A percentile compares a stretch with the other conserved stretches of the same genome.
Evolutionary conservation across 2,888 invertebrate species (phyloP).

Genomic region (Mantis religiosa): DNA sequence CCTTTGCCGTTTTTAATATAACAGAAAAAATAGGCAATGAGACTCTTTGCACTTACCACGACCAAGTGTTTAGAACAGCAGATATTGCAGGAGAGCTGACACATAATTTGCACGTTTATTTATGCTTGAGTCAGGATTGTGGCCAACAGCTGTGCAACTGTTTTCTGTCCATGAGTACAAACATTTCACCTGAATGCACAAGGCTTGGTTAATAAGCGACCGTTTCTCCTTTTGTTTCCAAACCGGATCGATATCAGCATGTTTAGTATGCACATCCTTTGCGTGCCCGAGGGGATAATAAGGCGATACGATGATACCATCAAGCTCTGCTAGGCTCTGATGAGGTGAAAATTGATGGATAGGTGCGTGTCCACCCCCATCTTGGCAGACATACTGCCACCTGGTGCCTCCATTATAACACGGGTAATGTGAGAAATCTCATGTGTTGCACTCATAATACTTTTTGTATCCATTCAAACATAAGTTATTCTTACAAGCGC

Average conservation of each 20-base stretch:
- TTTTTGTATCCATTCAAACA: no score
- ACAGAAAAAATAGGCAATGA: no score
- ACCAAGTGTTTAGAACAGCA: no score
- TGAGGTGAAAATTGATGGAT: slow-evolving; percentile 20
- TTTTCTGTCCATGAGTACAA: background rate
- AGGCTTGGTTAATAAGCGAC: background rate
- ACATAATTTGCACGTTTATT: no score
- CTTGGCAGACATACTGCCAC: background rate
- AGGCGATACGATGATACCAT: background rate
- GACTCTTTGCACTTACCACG: no score
- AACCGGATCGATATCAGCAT: background rate
- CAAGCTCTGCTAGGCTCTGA: background rate
- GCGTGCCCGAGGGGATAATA: background rate
- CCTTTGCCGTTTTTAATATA: no score
- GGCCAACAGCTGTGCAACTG: background rate
- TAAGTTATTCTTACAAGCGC: no score
- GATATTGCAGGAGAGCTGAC: no score
- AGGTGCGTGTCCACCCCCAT: slow-evolving; percentile 4
- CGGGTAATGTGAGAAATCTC: background rate
- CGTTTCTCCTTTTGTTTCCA: background rate
- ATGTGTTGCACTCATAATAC: background rate
- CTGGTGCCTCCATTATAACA: no score
- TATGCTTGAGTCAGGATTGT: no score
- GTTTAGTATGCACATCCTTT: background rate
- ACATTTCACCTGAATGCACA: background rate